phyloP scores from a whole-genome alignment of 2,888 invertebrate genomes.

The Catocala fraxini region DNA sequence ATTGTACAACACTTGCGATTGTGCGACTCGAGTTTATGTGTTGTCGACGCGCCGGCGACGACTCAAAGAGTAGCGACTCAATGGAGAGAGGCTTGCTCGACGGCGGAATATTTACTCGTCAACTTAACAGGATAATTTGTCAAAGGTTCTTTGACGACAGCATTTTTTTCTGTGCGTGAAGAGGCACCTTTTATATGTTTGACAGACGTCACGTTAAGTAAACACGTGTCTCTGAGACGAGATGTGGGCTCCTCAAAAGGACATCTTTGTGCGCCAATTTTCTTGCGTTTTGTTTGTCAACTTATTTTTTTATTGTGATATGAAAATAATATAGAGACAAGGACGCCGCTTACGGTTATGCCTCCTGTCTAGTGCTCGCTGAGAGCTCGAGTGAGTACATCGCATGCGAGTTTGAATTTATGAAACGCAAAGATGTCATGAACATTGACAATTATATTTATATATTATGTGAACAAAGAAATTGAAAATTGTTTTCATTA shows the following conservation, averaged over 20 bases:
- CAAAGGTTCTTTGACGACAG: constrained; percentile 76
- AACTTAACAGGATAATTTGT: constrained; percentile 79
- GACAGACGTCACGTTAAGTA: constrained; percentile 75
- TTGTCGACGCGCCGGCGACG: constrained; percentile 25
- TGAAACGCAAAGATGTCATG: constrained; percentile 7
- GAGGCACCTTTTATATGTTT: constrained; percentile 72
- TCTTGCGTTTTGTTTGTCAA: constrained; percentile 42
- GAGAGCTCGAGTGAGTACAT: constrained; percentile 1
- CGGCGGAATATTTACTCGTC: constrained; percentile 63
- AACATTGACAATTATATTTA: constrained; percentile 4
- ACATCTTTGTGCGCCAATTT: constrained; percentile 33
- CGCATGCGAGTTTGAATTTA: constrained; percentile 11
- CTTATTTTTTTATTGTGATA: constrained; percentile 37
- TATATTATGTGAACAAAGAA: background rate
- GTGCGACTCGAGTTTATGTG: constrained; percentile 50
- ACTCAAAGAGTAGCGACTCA: constrained; percentile 43
- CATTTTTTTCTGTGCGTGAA: constrained; percentile 66
- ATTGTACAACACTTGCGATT: constrained; percentile 52
- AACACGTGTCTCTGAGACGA: constrained; percentile 66
- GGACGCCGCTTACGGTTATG: background rate
- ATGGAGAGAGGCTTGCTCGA: constrained; percentile 33
- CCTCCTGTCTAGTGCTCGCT: background rate
- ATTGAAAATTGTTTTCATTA: no score
- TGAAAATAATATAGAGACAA: constrained; percentile 21
- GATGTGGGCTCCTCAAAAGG: constrained; percentile 61